Conservation (phyloP, 2,797 vertebrate genomes). For the Ctenochaetus hawaiiensis region DNA sequence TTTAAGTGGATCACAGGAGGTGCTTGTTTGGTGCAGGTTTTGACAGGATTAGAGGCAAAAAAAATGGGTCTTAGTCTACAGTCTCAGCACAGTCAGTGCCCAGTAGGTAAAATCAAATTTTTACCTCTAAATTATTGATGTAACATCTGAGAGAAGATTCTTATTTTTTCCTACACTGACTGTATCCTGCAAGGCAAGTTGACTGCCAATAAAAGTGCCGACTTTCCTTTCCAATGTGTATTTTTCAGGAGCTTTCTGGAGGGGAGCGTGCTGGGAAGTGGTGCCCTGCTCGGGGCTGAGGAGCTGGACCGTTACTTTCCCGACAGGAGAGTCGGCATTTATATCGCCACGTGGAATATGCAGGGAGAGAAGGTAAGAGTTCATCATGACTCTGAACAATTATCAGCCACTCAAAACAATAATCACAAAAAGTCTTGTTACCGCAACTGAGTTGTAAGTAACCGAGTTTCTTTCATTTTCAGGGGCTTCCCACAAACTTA, state of each 20-base stretch:
- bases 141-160: background rate
- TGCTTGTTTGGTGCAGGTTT: constrained; percentile 59
- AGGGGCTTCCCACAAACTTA: constrained; percentile 92
- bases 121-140: background rate
- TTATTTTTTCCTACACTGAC: background rate
- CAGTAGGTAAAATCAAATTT: background rate
- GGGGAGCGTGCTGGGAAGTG: constrained; percentile 92
- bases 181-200: background rate
- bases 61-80: background rate
- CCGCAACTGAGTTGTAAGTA: constrained; percentile 20
- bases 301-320: constrained; percentile 97
- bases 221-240: background rate
- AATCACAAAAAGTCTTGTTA: background rate
- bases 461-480: constrained; percentile 34
- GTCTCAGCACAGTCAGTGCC: background rate
- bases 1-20: constrained; percentile 61
- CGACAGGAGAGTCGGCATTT: constrained; percentile 89
- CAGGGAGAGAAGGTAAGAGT: constrained; percentile 92
- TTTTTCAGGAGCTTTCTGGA: constrained; percentile 94
- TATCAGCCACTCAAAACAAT: background rate
- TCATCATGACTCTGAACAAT: background rate
- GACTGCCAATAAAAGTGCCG: background rate
- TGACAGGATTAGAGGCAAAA: constrained; percentile 20
- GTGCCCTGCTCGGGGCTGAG: constrained; percentile 94
- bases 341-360: constrained; percentile 98